phyloP scores from a whole-genome alignment of 2,797 vertebrate genomes.

The Sebastes elongatus region DNA sequence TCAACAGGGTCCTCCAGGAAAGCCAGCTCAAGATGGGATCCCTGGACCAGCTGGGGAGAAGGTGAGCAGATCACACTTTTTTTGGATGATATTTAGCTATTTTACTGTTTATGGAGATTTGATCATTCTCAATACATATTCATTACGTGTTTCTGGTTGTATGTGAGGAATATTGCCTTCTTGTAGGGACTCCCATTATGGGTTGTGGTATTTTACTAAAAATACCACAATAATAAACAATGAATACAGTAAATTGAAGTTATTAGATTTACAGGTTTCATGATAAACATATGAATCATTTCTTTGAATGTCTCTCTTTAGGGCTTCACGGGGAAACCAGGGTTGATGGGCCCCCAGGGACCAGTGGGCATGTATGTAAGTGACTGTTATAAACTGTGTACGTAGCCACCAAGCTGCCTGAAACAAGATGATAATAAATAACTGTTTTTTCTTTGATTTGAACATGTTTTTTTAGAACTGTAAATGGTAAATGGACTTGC shows the following conservation, averaged over 20 bases:
- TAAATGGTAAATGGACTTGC: not conserved
- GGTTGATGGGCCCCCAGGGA: conserved; percentile 81
- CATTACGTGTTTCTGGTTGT: not conserved
- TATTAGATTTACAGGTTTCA: not conserved
- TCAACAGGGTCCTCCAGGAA: conserved; percentile 79
- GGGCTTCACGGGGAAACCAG: conserved; percentile 84
- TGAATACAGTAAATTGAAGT: not conserved
- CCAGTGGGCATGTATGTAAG: conserved; percentile 87
- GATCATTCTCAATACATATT: not conserved
- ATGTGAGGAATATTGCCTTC: not conserved
- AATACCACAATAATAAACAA: not conserved
- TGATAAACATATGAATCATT: not conserved
- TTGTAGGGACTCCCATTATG: not conserved
- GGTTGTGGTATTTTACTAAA: not conserved
- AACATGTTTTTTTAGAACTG: too few relatives aligned
- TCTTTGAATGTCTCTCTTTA: conserved; percentile 14
- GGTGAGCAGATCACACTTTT: conserved; percentile 67
- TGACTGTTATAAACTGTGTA: conserved; percentile 31
- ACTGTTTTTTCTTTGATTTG: not conserved
- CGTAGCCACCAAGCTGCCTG: not conserved
- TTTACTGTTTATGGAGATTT: not conserved
- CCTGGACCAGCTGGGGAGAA: conserved; percentile 74
- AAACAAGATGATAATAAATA: not conserved
- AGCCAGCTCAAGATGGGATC: conserved; percentile 75
- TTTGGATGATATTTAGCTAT: not conserved